Percentiles rank a stretch among this genome's conserved stretches.
These are phyloP conservation scores for Drosophila athabasca DNA, from an alignment of 1,140 invertebrate species.

Conservation along the genomic window DNA sequence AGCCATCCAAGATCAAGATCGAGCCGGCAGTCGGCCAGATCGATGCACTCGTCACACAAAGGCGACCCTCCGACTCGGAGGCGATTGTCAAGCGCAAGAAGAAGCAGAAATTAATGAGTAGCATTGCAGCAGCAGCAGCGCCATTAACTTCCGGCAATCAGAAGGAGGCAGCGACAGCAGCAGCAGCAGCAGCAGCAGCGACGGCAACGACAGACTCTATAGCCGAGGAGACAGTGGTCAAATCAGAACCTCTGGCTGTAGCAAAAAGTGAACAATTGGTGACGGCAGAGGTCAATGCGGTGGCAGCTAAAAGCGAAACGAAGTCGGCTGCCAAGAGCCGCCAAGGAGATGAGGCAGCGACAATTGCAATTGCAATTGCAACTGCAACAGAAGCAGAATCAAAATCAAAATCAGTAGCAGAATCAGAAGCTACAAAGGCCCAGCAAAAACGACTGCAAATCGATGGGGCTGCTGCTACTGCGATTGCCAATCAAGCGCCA, in stretches of 20 bases:
- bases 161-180: constrained; percentile 7
- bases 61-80: constrained; percentile 78
- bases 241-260: not conserved
- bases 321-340: constrained; percentile 63
- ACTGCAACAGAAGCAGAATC: not conserved
- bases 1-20: constrained; percentile 74
- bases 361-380: constrained; percentile 19
- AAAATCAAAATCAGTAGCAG: too few relatives aligned
- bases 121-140: constrained; percentile 16
- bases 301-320: constrained; percentile 49
- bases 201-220: constrained; percentile 10
- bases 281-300: constrained; percentile 65
- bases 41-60: constrained; percentile 61
- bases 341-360: constrained; percentile 34
- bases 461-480: constrained; percentile 28
- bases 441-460: constrained; percentile 47
- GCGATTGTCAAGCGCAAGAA: constrained; percentile 75
- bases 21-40: constrained; percentile 44
- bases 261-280: constrained; percentile 47
- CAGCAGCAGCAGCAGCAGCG: too few relatives aligned
- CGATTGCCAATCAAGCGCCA: constrained; percentile 57
- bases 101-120: constrained; percentile 70
- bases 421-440: constrained; percentile 14
- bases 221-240: constrained; percentile 9
- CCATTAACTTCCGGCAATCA: constrained; percentile 25